Conservation (phyloP, 2,113 vertebrate genomes). For the Tor tambroides region DNA sequence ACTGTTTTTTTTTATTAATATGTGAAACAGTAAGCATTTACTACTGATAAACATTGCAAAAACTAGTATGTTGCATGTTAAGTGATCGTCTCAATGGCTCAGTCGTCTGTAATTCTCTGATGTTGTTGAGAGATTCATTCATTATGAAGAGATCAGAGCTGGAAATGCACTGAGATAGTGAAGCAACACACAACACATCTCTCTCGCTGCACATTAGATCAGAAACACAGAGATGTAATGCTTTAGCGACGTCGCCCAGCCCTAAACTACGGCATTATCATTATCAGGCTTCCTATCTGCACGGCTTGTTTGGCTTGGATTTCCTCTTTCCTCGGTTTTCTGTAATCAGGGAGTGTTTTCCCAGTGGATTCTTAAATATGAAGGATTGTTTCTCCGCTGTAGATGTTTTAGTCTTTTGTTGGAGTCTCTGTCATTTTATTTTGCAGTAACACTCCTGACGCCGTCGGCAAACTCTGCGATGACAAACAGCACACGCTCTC, state of each 20-base stretch:
- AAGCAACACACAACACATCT: not conserved
- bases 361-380: not conserved
- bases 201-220: not conserved
- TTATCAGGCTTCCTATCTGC: not conserved
- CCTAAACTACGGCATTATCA: not conserved
- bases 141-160: not conserved
- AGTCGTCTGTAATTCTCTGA: not conserved
- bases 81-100: not conserved
- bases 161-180: not conserved
- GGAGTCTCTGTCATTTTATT: constrained; percentile 2
- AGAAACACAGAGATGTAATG: not conserved
- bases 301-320: constrained; percentile 4
- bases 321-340: not conserved
- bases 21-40: not conserved
- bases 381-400: constrained; percentile 13
- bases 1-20: not conserved
- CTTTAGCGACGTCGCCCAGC: not conserved
- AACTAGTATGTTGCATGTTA: not conserved
- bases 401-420: not conserved
- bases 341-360: constrained; percentile 13
- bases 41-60: not conserved
- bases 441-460: not conserved
- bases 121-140: not conserved
- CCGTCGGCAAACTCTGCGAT: not conserved
- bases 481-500: not conserved